These are phyloP conservation scores for Tribolium freemani DNA, from an alignment of 2,888 invertebrate genomes.

Conservation along the genomic window DNA sequence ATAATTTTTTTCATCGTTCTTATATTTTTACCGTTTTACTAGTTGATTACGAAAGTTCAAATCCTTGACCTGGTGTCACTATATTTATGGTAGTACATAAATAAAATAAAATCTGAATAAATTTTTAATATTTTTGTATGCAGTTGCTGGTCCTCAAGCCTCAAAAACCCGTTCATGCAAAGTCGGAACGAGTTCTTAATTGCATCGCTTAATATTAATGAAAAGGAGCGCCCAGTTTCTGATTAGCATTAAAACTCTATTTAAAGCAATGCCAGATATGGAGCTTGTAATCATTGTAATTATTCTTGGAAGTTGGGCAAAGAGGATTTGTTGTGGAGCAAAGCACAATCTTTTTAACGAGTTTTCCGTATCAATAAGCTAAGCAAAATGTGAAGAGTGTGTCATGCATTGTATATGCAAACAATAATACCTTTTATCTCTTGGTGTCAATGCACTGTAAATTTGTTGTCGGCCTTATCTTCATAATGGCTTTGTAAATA, in stretches of 20 bases:
- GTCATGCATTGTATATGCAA: constrained; percentile 38
- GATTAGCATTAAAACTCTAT: constrained; percentile 51
- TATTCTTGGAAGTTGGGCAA: constrained; percentile 3
- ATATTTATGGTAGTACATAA: too few relatives aligned
- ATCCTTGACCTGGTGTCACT: not conserved
- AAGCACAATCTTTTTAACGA: not conserved
- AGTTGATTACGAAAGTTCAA: not conserved
- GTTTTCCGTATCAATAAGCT: constrained; percentile 1
- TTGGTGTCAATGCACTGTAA: constrained; percentile 44
- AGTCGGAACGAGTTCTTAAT: constrained; percentile 50
- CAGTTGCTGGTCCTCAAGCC: not conserved
- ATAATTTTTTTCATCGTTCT: not conserved
- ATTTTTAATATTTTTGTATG: not conserved
- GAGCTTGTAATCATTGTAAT: constrained; percentile 12
- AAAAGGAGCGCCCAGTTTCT: constrained; percentile 49
- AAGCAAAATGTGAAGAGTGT: constrained; percentile 18
- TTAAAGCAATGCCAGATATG: constrained; percentile 41
- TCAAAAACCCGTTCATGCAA: constrained; percentile 36
- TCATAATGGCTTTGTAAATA: constrained; percentile 39
- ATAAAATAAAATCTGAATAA: not conserved
- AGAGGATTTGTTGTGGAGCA: not conserved
- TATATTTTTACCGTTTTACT: not conserved
- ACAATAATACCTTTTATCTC: constrained; percentile 49
- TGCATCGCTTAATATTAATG: constrained; percentile 51
- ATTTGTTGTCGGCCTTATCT: constrained; percentile 42